Conservation (phyloP, 2,797 vertebrate genomes). For the Xiphophorus birchmanni region DNA sequence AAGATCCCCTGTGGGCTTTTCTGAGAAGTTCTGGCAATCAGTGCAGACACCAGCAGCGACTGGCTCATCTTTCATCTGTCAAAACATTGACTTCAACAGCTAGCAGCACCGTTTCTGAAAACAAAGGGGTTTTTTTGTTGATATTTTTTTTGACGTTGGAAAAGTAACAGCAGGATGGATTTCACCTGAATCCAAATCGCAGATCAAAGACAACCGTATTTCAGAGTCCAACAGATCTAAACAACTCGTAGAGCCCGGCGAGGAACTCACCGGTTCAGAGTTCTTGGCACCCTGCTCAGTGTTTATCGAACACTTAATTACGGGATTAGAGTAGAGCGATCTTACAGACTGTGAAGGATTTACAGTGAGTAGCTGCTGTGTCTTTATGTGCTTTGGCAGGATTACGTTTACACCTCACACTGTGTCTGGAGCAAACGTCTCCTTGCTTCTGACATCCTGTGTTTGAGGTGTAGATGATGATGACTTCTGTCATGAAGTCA, state of each 20-base stretch:
- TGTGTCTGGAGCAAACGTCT: background rate
- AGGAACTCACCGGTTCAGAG: background rate
- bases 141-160: background rate
- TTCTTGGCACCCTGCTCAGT: background rate
- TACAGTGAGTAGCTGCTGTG: slow-evolving; percentile 3
- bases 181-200: background rate
- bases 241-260: background rate
- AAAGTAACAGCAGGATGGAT: slow-evolving; percentile 3
- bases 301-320: background rate
- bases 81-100: slow-evolving; percentile 17
- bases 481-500: background rate
- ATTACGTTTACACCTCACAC: background rate
- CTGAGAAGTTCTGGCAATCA: slow-evolving; percentile 31
- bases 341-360: slow-evolving; percentile 25
- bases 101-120: slow-evolving; percentile 16
- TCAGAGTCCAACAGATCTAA: background rate
- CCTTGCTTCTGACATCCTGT: slow-evolving; percentile 10
- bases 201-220: background rate
- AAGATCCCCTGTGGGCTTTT: slow-evolving; percentile 13
- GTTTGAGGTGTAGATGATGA: background rate
- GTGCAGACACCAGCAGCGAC: slow-evolving; percentile 6
- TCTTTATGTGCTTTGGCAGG: slow-evolving; percentile 7
- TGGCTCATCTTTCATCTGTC: slow-evolving; percentile 13
- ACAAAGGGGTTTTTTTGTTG: background rate
- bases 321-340: slow-evolving; percentile 16